phyloP scores from a whole-genome alignment of 2,113 vertebrate species.

The Parus major region DNA sequence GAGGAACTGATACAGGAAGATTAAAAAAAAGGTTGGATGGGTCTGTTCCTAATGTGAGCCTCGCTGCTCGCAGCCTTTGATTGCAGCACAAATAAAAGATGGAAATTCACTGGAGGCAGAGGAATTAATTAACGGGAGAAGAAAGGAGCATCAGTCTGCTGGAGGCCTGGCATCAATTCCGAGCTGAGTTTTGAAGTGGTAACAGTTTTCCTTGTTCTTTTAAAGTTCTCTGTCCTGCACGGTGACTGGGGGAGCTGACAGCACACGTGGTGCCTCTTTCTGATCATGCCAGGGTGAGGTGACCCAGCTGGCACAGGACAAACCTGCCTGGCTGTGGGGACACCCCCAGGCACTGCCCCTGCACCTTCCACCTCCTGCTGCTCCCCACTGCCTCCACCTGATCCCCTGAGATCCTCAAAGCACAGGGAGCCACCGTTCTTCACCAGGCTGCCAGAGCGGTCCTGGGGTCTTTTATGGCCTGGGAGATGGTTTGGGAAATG shows the following conservation, averaged over 20 bases:
- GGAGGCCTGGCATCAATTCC: conserved; percentile 57
- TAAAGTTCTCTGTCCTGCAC: not conserved
- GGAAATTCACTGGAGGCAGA: conserved; percentile 55
- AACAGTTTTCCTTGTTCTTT: not conserved
- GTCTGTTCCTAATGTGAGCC: conserved; percentile 31
- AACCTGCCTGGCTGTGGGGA: not conserved
- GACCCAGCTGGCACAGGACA: not conserved
- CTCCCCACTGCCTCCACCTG: not conserved
- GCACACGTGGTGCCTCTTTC: not conserved
- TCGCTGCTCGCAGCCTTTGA: not conserved
- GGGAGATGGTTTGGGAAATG: not conserved
- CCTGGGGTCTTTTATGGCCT: not conserved
- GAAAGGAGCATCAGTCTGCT: conserved; percentile 50
- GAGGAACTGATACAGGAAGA: not conserved
- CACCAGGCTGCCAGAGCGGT: rapidly evolving
- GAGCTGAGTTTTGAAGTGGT: conserved; percentile 21
- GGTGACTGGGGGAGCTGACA: not conserved
- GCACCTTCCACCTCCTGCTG: not conserved
- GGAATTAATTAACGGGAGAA: conserved; percentile 61
- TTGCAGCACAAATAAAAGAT: conserved; percentile 5
- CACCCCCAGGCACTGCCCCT: not conserved
- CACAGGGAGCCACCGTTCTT: rapidly evolving
- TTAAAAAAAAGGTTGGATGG: not conserved
- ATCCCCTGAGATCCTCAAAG: rapidly evolving
- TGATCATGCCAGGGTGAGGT: rapidly evolving